A percentile compares a stretch with the other conserved stretches of the same genome.
These are phyloP conservation scores for Urocynchramus pylzowi DNA, from an alignment of 2,113 vertebrate species.

Conservation along the genomic window DNA sequence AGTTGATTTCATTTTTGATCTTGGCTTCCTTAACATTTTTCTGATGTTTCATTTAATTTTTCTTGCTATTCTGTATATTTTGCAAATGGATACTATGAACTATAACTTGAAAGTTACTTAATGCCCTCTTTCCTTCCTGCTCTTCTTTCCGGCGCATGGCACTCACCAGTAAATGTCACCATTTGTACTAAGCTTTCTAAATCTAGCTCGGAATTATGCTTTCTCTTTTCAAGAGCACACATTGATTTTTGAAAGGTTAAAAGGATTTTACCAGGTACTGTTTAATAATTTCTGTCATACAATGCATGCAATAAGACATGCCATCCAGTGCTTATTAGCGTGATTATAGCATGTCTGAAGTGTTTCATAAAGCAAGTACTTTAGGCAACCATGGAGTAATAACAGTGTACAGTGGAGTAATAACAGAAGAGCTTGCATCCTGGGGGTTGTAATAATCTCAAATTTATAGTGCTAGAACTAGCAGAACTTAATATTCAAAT, in stretches of 20 bases:
- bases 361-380: background rate
- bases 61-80: background rate
- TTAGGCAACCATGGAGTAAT: background rate
- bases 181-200: background rate
- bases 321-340: background rate
- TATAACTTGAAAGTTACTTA: background rate
- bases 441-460: background rate
- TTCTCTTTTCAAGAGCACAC: background rate
- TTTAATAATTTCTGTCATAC: background rate
- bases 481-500: background rate
- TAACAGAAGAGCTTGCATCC: background rate
- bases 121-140: background rate
- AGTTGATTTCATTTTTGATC: background rate
- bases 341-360: background rate
- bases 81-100: background rate
- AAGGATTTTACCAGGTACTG: background rate
- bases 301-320: background rate
- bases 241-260: background rate
- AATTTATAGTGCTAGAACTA: background rate
- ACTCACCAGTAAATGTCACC: background rate
- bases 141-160: accelerated
- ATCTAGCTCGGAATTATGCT: background rate
- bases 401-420: background rate
- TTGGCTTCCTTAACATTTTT: background rate
- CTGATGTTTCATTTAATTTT: background rate